Evolutionary conservation across 2,113 vertebrate species (phyloP).

Genomic region (Odocoileus virginianus): DNA sequence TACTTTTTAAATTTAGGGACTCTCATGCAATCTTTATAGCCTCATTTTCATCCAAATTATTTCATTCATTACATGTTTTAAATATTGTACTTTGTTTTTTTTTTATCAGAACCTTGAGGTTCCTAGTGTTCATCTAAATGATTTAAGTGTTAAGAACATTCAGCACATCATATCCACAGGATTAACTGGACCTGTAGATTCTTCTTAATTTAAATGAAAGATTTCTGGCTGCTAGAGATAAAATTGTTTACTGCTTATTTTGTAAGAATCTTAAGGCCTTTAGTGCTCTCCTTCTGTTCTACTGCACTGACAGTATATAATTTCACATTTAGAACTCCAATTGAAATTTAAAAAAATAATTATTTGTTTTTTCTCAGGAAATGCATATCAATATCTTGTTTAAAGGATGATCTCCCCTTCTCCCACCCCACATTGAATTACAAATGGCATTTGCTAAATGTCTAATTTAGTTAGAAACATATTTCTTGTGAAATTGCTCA

Average conservation of each 20-base stretch:
- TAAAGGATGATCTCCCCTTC: not conserved
- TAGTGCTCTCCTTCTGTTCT: not conserved
- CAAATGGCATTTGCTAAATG: constrained; percentile 45
- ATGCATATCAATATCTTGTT: not conserved
- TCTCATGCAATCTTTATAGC: not conserved
- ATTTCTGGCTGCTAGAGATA: constrained; percentile 1
- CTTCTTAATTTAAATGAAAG: constrained; percentile 20
- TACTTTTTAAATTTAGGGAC: constrained; percentile 23
- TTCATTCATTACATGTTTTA: not conserved
- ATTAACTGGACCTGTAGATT: not conserved
- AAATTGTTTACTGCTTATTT: constrained; percentile 11
- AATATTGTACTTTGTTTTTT: not conserved
- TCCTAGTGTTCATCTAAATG: not conserved
- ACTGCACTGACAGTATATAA: not conserved
- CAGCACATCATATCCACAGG: not conserved
- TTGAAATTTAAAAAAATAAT: not conserved
- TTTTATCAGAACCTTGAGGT: not conserved
- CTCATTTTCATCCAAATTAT: constrained; percentile 7
- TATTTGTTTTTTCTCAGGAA: constrained; percentile 33
- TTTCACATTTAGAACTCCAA: constrained; percentile 44
- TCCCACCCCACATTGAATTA: not conserved
- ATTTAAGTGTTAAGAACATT: constrained; percentile 34
- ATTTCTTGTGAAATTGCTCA: constrained; percentile 68
- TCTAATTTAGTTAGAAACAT: constrained; percentile 48
- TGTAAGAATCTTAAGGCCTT: not conserved